phyloP scores from a whole-genome alignment of 2,888 invertebrate genomes.

The Tineola bisselliella region DNA sequence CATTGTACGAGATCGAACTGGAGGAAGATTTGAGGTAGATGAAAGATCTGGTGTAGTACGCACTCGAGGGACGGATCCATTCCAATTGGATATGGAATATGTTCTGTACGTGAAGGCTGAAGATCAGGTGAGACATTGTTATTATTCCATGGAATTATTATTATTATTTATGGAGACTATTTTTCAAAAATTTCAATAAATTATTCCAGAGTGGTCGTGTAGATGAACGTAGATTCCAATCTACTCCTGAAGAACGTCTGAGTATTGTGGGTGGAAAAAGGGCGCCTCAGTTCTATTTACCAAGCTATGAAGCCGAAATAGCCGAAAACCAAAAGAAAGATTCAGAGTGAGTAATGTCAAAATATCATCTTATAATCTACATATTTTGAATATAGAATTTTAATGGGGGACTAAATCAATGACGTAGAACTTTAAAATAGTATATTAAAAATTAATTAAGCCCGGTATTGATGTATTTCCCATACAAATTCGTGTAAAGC shows the following conservation, averaged over 20 bases:
- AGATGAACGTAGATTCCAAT: conserved; percentile 89
- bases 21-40: conserved; percentile 84
- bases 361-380: too few relatives aligned
- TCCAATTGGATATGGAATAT: conserved; percentile 96
- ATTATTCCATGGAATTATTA: too few relatives aligned
- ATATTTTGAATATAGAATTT: too few relatives aligned
- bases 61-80: conserved; percentile 89
- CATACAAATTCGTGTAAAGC: too few relatives aligned
- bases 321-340: conserved; percentile 97
- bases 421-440: too few relatives aligned
- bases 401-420: too few relatives aligned
- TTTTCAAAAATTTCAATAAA: too few relatives aligned
- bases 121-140: conserved; percentile 75
- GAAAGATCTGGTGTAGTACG: conserved; percentile 92
- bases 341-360: conserved; percentile 80
- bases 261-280: conserved; percentile 97
- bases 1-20: conserved; percentile 90
- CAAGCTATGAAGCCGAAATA: conserved; percentile 93
- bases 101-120: conserved; percentile 96
- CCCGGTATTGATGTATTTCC: too few relatives aligned
- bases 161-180: too few relatives aligned
- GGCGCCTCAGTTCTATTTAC: conserved; percentile 97
- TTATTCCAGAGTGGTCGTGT: conserved; percentile 81
- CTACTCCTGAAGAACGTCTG: conserved; percentile 89
- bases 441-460: too few relatives aligned